Evolutionary conservation across 1,140 invertebrate genomes (phyloP).

Genomic region (Fopius arisanus): DNA sequence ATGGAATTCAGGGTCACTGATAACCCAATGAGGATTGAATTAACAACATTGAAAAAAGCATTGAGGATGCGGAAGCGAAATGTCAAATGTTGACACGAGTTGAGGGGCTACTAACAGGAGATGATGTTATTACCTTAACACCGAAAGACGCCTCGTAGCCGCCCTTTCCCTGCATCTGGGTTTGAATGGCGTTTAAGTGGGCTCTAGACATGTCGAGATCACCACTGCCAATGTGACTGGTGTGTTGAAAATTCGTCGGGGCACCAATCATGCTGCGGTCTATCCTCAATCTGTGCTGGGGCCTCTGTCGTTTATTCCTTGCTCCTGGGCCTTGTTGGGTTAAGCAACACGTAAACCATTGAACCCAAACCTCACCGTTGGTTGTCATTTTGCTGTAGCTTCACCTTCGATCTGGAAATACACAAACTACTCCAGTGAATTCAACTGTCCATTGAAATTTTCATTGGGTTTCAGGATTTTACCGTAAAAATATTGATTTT

Average conservation of each 20-base stretch:
- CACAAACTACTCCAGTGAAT: too few relatives aligned
- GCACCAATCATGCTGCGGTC: constrained; percentile 92
- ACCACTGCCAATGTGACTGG: constrained; percentile 89
- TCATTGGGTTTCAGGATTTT: too few relatives aligned
- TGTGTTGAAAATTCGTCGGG: constrained; percentile 92
- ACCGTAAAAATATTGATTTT: too few relatives aligned
- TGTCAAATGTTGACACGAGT: background rate
- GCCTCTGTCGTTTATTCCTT: constrained; percentile 70
- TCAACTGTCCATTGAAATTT: too few relatives aligned
- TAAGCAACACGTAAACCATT: constrained; percentile 86
- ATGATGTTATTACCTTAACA: constrained; percentile 62
- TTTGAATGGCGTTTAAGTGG: constrained; percentile 79
- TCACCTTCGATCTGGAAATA: too few relatives aligned
- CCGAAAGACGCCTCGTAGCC: constrained; percentile 78
- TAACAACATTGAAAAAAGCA: background rate
- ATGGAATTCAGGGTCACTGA: background rate
- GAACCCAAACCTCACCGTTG: constrained; percentile 81
- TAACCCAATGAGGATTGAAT: background rate
- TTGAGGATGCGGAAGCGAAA: background rate
- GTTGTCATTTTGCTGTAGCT: constrained; percentile 67
- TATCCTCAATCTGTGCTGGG: constrained; percentile 76
- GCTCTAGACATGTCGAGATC: constrained; percentile 80
- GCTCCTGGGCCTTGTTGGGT: constrained; percentile 73
- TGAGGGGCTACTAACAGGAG: background rate
- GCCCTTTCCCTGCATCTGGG: constrained; percentile 88